Conservation (phyloP, 1,140 invertebrate species). For the Aradophagus sp. region DNA sequence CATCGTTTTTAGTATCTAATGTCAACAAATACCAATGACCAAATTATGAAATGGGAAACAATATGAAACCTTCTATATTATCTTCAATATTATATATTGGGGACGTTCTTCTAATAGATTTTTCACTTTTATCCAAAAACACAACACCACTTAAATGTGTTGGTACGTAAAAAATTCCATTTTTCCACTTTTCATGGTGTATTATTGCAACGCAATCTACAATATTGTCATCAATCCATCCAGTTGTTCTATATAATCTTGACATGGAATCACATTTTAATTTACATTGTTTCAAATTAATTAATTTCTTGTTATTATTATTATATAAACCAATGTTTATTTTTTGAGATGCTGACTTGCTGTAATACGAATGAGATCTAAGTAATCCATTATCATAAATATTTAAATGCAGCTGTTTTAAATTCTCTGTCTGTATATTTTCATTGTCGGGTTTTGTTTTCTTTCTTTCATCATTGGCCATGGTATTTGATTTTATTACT, state of each 20-base stretch:
- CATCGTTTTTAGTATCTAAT: slow-evolving; percentile 15
- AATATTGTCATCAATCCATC: slow-evolving; percentile 33
- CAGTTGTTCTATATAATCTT: slow-evolving; percentile 5
- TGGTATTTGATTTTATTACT: no score
- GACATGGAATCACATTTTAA: slow-evolving; percentile 6
- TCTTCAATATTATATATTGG: slow-evolving; percentile 4
- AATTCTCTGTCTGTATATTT: no score
- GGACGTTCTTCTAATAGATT: not conserved
- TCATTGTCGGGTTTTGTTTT: no score
- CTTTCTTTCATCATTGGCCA: no score
- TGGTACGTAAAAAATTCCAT: slow-evolving; percentile 24
- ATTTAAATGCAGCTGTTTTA: no score
- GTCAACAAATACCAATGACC: slow-evolving; percentile 33
- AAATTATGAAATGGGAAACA: slow-evolving; percentile 25
- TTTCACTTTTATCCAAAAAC: no score
- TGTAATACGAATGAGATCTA: no score
- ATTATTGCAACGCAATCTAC: slow-evolving; percentile 21
- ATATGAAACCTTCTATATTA: slow-evolving; percentile 6
- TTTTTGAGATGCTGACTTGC: no score
- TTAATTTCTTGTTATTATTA: not conserved
- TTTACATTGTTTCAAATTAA: not conserved
- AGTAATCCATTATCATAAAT: no score
- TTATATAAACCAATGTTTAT: no score
- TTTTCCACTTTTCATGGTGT: slow-evolving; percentile 20
- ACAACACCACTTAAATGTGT: slow-evolving; percentile 9